Evolutionary conservation across 2,113 vertebrate genomes (phyloP), one percentile per base, ranked within the genome.

Genomic region (Crotophaga sulcirostris): DNA sequence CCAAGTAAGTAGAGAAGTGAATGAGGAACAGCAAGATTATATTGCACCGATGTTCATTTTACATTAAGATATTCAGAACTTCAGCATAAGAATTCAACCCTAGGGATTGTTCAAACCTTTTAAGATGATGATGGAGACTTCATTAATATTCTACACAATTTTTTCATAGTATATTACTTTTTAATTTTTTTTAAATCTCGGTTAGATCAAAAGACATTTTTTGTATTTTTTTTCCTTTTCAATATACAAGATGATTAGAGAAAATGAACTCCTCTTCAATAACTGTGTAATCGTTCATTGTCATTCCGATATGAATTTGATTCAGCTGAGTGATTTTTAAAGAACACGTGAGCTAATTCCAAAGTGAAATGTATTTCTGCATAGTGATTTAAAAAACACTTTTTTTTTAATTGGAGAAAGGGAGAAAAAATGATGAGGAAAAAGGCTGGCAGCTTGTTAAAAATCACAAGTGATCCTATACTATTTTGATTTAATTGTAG

Each of bases 321-420:
- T 91, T 94, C 85, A 82, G 52, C n/a, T 49, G 55, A 89, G 40
- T 84, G 74, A 77, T 78, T 91, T 76, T 89, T 74, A 74, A 77
- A 87, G 51, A 81, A 59, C 26, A 34, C 4, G 16, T 87, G 40
- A 1, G 0, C 58, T 40, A 81, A 84, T 89, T 87, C 51, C 59
- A 58, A 89, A 80, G 12, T 56, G 36, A 87, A 82, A 67, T 78
- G 5, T 81, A 75, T 84, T 94, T 67, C 47, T 78, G 51, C 33
- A 79, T 25, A 55, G 12, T 70, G 56, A 84, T 84, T 31, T 74
- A 40, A 90, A 73, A 84, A 69, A 64, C 74, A 26, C 16, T 69
- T 84, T 70, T 84, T 70, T 51, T 60, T 82, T 56, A 84, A 56
- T 49, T 75, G 60, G n/a, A 60, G n/a, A 73, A 84, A 66, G 20